A percentile compares a stretch with the other conserved stretches of the same genome.
These are phyloP conservation scores for Climacteris rufus DNA, from an alignment of 2,113 vertebrate species.

Conservation along the genomic window DNA sequence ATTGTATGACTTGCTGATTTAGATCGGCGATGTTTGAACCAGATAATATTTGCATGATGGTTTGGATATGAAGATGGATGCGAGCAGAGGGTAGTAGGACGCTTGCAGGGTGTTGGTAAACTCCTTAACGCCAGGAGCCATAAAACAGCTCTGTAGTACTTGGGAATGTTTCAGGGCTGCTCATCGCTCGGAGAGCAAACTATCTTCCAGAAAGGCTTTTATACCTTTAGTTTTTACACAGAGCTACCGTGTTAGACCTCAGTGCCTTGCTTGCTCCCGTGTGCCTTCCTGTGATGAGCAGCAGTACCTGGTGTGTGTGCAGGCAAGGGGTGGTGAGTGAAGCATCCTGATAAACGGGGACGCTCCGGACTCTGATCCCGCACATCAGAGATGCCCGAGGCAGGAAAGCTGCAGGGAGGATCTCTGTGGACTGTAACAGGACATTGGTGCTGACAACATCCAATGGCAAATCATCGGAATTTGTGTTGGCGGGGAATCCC, in stretches of 20 bases:
- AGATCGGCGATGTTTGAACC: not conserved
- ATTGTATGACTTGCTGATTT: constrained; percentile 26
- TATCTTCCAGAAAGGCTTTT: not conserved
- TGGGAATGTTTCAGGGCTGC: not conserved
- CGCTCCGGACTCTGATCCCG: not conserved
- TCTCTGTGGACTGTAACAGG: constrained; percentile 19
- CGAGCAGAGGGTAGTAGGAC: not conserved
- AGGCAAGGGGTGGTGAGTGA: not conserved
- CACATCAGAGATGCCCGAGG: not conserved
- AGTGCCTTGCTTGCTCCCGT: not conserved
- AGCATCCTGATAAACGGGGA: not conserved
- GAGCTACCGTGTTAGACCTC: not conserved
- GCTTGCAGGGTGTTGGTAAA: not conserved
- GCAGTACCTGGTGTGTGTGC: not conserved
- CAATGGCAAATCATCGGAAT: constrained; percentile 31
- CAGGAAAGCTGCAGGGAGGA: constrained; percentile 21
- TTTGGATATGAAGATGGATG: not conserved
- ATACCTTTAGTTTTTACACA: not conserved
- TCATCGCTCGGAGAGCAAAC: not conserved
- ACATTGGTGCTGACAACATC: constrained; percentile 13
- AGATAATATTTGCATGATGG: not conserved
- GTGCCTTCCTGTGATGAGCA: not conserved
- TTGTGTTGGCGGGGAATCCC: constrained; percentile 34
- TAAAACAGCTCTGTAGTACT: not conserved
- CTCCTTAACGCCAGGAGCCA: not conserved